A percentile compares a stretch with the other conserved stretches of the same genome.
Conservation (phyloP, 2,113 vertebrate species). For the Mola mola region DNA sequence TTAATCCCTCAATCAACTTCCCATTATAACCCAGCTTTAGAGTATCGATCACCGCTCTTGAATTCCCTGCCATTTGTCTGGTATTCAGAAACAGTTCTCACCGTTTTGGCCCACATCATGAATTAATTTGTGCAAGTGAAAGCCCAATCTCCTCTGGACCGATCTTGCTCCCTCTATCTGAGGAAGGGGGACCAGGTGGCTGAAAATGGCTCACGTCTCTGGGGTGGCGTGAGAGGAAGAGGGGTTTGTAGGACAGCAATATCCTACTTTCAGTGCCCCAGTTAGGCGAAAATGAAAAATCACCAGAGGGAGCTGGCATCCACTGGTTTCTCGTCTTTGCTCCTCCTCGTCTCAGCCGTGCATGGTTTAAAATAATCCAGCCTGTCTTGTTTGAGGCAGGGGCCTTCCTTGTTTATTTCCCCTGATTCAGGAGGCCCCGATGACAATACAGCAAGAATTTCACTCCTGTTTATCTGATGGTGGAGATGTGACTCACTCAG, state of each 20-base stretch:
- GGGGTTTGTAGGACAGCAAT: constrained; percentile 84
- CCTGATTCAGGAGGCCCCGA: constrained; percentile 14
- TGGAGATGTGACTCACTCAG: too few relatives aligned
- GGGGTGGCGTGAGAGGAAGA: constrained; percentile 60
- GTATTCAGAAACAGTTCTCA: constrained; percentile 29
- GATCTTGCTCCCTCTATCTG: constrained; percentile 27
- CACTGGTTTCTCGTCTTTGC: constrained; percentile 33
- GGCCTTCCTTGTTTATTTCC: constrained; percentile 37
- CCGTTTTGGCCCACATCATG: constrained; percentile 17
- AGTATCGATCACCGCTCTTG: constrained; percentile 40
- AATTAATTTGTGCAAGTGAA: constrained; percentile 13
- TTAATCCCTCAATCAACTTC: constrained; percentile 36
- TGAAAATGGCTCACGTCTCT: constrained; percentile 84
- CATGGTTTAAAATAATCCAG: constrained; percentile 69
- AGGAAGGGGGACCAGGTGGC: constrained; percentile 75
- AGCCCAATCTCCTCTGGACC: constrained; percentile 11
- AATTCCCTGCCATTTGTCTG: constrained; percentile 8
- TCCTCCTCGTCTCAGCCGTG: constrained; percentile 26
- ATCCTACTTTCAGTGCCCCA: constrained; percentile 86
- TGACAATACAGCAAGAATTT: constrained; percentile 24
- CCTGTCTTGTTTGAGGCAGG: constrained; percentile 29
- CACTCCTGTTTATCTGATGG: not conserved
- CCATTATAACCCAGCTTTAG: constrained; percentile 29
- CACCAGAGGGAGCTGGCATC: constrained; percentile 78
- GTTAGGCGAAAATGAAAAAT: constrained; percentile 82